Evolutionary conservation across 2,888 invertebrate species (phyloP).

Genomic region (Glaucopsyche alexis): DNA sequence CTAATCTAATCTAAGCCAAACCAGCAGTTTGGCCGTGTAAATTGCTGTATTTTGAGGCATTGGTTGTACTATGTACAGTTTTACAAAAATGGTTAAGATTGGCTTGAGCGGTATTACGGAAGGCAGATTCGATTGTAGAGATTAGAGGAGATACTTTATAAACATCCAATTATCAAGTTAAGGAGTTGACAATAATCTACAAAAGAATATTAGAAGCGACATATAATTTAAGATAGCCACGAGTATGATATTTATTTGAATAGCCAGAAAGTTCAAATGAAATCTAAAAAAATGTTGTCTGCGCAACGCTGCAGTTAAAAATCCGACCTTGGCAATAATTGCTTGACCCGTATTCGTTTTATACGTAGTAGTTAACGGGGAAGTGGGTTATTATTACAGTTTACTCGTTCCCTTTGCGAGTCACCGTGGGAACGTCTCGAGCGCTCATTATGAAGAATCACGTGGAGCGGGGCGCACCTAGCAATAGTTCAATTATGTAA

Average conservation of each 20-base stretch:
- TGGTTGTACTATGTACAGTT: background rate
- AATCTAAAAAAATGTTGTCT: background rate
- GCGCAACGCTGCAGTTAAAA: conserved; percentile 32
- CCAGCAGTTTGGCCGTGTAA: background rate
- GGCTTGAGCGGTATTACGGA: background rate
- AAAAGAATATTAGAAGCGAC: background rate
- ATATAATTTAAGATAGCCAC: background rate
- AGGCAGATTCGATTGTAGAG: background rate
- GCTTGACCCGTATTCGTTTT: conserved; percentile 43
- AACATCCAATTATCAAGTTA: background rate
- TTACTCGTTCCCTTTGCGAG: conserved; percentile 48
- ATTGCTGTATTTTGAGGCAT: background rate
- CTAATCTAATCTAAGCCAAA: background rate
- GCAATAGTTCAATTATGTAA: conserved; percentile 71
- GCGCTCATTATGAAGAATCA: conserved; percentile 50
- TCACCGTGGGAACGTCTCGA: conserved; percentile 61
- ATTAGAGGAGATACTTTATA: no score
- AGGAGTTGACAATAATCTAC: background rate
- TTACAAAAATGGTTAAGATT: background rate
- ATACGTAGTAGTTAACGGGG: conserved; percentile 50
- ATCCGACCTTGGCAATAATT: conserved; percentile 39
- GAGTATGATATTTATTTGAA: background rate
- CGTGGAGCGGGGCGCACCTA: conserved; percentile 53
- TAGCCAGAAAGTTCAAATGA: background rate
- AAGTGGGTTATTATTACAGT: conserved; percentile 56